These are phyloP conservation scores for Sarcophaga rosellei DNA, from an alignment of 2,888 invertebrate genomes.

Conservation along the genomic window DNA sequence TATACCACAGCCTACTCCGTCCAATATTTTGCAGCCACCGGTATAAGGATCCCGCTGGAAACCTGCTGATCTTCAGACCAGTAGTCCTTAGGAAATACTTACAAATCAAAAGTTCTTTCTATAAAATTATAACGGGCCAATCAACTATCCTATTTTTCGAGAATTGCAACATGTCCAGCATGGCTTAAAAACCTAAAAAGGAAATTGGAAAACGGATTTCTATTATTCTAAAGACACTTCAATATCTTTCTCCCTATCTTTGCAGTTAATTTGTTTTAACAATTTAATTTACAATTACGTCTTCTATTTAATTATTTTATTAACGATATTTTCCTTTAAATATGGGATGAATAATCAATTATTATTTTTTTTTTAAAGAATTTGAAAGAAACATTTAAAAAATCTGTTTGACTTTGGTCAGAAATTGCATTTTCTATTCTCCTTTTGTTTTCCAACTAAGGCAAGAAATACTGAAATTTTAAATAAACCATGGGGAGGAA, in stretches of 20 bases:
- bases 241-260: neutral
- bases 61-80: no score
- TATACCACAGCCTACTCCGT: no score
- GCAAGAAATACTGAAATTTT: conserved; percentile 21
- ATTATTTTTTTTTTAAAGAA: neutral
- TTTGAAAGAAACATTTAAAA: neutral
- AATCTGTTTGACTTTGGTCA: conserved; percentile 43
- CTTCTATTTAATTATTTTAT: neutral
- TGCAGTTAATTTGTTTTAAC: neutral
- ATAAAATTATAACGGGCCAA: no score
- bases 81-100: no score
- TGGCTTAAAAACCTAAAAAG: no score
- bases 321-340: neutral
- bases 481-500: conserved; percentile 21
- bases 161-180: no score
- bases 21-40: no score
- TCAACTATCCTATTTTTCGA: no score
- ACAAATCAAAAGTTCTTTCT: no score
- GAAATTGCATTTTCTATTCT: conserved; percentile 32
- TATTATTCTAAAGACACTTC: neutral
- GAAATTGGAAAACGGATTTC: no score
- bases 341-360: neutral
- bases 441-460: neutral
- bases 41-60: no score
- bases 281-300: neutral